Percentiles rank a stretch among this genome's conserved stretches.
Conservation (phyloP, 2,888 invertebrate genomes). For the Ophioninae sp. region DNA sequence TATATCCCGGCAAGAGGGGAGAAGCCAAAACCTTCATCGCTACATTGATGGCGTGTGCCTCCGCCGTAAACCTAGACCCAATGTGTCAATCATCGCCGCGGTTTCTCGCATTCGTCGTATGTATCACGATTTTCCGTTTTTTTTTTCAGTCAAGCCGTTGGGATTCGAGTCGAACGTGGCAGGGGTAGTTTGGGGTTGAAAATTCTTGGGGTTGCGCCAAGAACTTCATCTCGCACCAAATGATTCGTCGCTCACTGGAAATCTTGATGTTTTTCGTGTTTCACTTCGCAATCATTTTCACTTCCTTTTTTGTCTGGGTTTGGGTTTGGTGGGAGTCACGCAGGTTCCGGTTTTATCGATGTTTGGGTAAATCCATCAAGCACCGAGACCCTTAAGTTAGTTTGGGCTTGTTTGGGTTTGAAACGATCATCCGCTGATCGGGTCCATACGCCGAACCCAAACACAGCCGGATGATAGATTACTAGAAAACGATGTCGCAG, state of each 20-base stretch:
- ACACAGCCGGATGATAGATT: neutral
- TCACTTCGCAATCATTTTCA: slow-evolving; percentile 33
- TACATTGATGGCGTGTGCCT: slow-evolving; percentile 58
- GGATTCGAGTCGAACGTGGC: slow-evolving; percentile 11
- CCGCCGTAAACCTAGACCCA: slow-evolving; percentile 73
- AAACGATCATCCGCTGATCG: neutral
- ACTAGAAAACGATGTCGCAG: too few relatives aligned
- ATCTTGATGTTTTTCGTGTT: slow-evolving; percentile 55
- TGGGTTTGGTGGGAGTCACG: neutral
- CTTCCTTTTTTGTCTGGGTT: slow-evolving; percentile 1
- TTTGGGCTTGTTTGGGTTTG: neutral
- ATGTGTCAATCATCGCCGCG: slow-evolving; percentile 77
- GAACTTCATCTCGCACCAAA: slow-evolving; percentile 71
- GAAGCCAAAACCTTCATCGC: slow-evolving; percentile 18
- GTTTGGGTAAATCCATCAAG: slow-evolving; percentile 9
- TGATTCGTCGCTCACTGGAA: slow-evolving; percentile 77
- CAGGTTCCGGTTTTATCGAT: neutral
- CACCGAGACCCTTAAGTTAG: too few relatives aligned
- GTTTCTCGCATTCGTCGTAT: slow-evolving; percentile 23
- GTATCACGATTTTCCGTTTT: neutral
- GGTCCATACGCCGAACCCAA: neutral
- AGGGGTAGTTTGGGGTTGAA: slow-evolving; percentile 37
- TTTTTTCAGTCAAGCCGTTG: slow-evolving; percentile 17
- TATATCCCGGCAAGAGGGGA: slow-evolving; percentile 29
- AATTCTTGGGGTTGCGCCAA: slow-evolving; percentile 53